phyloP scores from a whole-genome alignment of 2,113 vertebrate species.

The Scopus umbretta region DNA sequence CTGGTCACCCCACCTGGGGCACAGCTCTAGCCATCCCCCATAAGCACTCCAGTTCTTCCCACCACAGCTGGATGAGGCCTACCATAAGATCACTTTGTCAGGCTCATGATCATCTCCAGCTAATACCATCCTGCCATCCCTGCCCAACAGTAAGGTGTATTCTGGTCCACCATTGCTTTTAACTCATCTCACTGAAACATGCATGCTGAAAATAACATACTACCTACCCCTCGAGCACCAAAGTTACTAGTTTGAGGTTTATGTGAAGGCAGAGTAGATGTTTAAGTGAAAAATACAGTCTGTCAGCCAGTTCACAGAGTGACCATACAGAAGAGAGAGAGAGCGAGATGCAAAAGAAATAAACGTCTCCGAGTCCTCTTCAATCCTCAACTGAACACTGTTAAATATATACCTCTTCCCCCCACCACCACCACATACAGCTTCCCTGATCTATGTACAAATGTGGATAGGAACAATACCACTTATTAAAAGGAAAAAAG shows the following conservation, averaged over 20 bases:
- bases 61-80: background rate
- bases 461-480: background rate
- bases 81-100: background rate
- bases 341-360: background rate
- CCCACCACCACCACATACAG: background rate
- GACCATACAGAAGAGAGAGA: background rate
- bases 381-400: background rate
- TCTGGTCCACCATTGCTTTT: background rate
- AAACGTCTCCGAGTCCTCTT: fast-evolving
- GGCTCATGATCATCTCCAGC: background rate
- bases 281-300: background rate
- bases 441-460: background rate
- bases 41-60: fast-evolving
- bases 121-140: background rate
- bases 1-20: too few species aligned
- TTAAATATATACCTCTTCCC: background rate
- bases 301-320: background rate
- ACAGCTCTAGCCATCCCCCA: too few species aligned
- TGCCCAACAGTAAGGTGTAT: background rate
- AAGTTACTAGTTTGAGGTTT: background rate
- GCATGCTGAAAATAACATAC: fast-evolving
- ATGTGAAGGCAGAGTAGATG: background rate
- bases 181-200: background rate
- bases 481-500: background rate
- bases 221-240: fast-evolving